Percentiles rank a stretch among this genome's conserved stretches.
Conservation (phyloP, 1,140 invertebrate species). For the Drosophila nigromelanica region DNA sequence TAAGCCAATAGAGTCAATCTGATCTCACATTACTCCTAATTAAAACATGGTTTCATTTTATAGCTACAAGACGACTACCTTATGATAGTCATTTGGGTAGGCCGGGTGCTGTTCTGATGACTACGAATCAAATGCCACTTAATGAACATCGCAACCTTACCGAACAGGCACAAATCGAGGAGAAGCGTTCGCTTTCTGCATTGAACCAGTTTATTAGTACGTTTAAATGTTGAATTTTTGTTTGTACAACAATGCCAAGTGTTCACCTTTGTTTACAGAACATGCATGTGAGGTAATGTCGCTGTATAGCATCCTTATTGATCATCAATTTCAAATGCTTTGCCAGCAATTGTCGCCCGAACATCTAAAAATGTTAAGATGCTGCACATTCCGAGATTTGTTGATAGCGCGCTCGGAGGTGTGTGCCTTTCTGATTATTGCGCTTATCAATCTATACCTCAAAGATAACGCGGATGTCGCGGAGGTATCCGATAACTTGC, state of each 20-base stretch:
- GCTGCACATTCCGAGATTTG: conserved; percentile 90
- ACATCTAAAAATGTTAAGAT: conserved; percentile 86
- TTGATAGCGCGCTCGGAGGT: conserved; percentile 93
- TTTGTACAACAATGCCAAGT: background rate
- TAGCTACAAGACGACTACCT: conserved; percentile 40
- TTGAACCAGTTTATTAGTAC: conserved; percentile 90
- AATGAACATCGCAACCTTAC: conserved; percentile 81
- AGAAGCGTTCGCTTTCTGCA: conserved; percentile 91
- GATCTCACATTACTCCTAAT: background rate
- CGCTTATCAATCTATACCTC: conserved; percentile 93
- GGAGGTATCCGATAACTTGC: conserved; percentile 93
- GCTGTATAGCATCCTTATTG: conserved; percentile 96
- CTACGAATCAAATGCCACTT: conserved; percentile 46
- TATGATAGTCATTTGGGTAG: conserved; percentile 66
- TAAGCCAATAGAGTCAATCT: conserved; percentile 27
- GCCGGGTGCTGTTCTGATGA: conserved; percentile 66
- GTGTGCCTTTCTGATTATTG: conserved; percentile 89
- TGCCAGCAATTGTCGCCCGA: conserved; percentile 87
- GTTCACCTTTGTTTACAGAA: conserved; percentile 73
- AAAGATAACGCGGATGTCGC: conserved; percentile 97
- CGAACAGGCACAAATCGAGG: conserved; percentile 85
- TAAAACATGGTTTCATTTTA: background rate
- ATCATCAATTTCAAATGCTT: conserved; percentile 96
- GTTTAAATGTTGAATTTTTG: conserved; percentile 6
- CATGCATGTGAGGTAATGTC: conserved; percentile 95